Evolutionary conservation across 2,888 invertebrate species (phyloP).

Genomic region (Chloroclysta siterata): DNA sequence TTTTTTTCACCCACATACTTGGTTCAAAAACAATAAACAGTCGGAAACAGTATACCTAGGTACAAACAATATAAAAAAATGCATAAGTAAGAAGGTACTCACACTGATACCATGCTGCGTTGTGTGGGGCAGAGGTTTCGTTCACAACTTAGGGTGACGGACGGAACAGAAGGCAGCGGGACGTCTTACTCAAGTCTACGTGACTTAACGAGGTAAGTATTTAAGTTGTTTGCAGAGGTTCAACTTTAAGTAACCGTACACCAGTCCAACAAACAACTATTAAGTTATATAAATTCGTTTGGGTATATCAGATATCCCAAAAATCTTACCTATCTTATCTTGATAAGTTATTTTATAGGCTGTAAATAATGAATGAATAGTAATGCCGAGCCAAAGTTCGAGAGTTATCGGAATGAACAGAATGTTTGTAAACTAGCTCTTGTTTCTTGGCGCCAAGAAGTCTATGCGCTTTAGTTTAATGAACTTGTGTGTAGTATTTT

Average conservation of each 20-base stretch:
- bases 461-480: slow-evolving; percentile 1
- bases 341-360: not conserved
- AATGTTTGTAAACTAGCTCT: slow-evolving; percentile 17
- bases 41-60: too few species aligned
- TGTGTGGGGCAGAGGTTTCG: too few species aligned
- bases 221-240: not conserved
- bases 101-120: too few species aligned
- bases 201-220: not conserved
- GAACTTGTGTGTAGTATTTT: slow-evolving; percentile 11
- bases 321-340: too few species aligned
- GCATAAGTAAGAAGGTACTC: too few species aligned
- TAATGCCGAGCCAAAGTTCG: slow-evolving; percentile 1
- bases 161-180: not conserved
- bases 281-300: too few species aligned
- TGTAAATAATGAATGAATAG: not conserved
- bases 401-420: slow-evolving; percentile 4
- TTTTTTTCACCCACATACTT: too few species aligned
- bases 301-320: too few species aligned
- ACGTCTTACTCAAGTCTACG: not conserved
- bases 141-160: not conserved
- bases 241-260: not conserved
- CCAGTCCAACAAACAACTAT: not conserved
- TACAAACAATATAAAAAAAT: too few species aligned
- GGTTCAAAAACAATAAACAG: too few species aligned
- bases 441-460: slow-evolving; percentile 9